Base-by-base conservation (phyloP, 2,113 vertebrate genomes). In the Cygnus atratus region DNA sequence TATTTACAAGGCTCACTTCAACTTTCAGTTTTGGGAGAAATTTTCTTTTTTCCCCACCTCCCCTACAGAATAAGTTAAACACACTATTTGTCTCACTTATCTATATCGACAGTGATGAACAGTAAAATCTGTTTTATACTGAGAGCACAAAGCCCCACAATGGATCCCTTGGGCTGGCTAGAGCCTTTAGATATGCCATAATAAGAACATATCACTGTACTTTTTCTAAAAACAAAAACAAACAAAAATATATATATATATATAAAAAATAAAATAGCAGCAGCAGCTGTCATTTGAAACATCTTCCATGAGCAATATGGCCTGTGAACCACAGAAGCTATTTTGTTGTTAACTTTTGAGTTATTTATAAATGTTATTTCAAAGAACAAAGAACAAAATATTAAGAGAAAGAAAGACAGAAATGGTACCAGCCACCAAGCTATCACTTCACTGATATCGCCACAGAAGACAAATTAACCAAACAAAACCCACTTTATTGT, bases 391-490 rank as follows among this genome's bases (percentile, higher is more conserved):
- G n/a, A 75, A 62, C 3, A 88, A 82, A 74, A 68, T 63, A 26
- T 77, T 68, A 31, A 58, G 21, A 67, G 41, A 78, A 85, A 88
- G 22, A 58, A 4, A 41, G 39, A 74, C 3, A 62, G 55, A 81
- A 88, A 26, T 55, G 21, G 24, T 55, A 39, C 25, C 31, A 85
- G 50, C 28, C 59, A 85, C 82, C 50, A 66, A 82, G 22, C 13
- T 91, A 90, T 80, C 72, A 86, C 22, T 88, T 90, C 43, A 92
- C 21, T 70, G 62, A 37, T 82, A 86, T 24, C 0, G 0, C 73
- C 83, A 83, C 37, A 84, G n/a, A 88, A 75, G 61, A 68, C 52
- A 94, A 95, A 86, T 80, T 54, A 88, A 41, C 61, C 52, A 65
- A 77, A 74, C 55, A 84, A 90, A 94, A 71, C 33, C 50, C 65